Evolutionary conservation across 2,797 vertebrate genomes (phyloP).

Genomic region (Sebastes paucispinis): DNA sequence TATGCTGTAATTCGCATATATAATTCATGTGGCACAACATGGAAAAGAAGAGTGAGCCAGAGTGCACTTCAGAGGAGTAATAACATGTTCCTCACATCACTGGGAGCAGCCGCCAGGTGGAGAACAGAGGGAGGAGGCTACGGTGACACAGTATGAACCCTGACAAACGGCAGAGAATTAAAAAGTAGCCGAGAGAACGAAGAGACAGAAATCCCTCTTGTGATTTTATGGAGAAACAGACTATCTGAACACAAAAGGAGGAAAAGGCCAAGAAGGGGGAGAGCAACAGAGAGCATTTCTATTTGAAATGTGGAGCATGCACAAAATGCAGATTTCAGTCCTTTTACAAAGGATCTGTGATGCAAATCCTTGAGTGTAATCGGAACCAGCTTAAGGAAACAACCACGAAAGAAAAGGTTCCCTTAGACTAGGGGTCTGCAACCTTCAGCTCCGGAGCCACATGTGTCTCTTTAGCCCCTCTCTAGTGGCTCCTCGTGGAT

Average conservation of each 20-base stretch:
- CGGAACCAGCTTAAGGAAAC: not conserved
- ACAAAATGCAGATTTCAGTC: not conserved
- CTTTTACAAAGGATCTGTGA: not conserved
- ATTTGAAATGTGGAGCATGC: not conserved
- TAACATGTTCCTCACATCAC: slow-evolving; percentile 28
- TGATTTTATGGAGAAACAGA: not conserved
- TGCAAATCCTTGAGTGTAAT: not conserved
- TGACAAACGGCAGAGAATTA: slow-evolving; percentile 17
- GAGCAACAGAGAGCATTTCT: not conserved
- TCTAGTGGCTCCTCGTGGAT: too few species aligned
- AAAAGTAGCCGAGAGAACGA: slow-evolving; percentile 19
- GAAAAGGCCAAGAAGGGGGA: not conserved
- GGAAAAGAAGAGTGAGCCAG: slow-evolving; percentile 32
- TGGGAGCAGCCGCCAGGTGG: slow-evolving; percentile 12
- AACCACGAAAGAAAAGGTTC: not conserved
- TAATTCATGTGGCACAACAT: slow-evolving; percentile 63
- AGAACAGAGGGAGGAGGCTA: slow-evolving; percentile 17
- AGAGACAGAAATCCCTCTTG: not conserved
- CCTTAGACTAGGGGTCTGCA: too few species aligned
- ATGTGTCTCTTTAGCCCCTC: too few species aligned
- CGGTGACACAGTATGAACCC: slow-evolving; percentile 1
- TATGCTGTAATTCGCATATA: slow-evolving; percentile 60
- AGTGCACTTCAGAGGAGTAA: slow-evolving; percentile 41
- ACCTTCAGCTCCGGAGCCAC: too few species aligned
- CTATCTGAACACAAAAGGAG: not conserved